phyloP scores from a whole-genome alignment of 2,888 invertebrate genomes.

The Drosophila phalerata region DNA sequence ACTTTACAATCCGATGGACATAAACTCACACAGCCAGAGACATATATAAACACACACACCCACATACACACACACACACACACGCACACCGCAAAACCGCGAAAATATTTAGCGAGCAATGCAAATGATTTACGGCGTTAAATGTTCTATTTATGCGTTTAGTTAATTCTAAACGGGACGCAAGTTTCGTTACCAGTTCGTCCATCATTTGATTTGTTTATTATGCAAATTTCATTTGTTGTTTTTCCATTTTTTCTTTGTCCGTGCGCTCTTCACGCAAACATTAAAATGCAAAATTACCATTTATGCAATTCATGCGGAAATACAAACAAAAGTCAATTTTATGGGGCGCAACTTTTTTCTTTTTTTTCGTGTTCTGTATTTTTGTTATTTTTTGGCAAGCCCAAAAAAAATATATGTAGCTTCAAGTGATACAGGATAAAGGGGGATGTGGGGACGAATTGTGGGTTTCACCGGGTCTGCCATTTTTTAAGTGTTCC shows the following conservation, averaged over 20 bases:
- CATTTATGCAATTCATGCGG: constrained; percentile 82
- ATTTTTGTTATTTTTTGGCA: constrained; percentile 38
- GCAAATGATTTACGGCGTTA: constrained; percentile 78
- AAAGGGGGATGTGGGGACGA: background rate
- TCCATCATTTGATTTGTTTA: constrained; percentile 76
- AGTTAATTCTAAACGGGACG: constrained; percentile 64
- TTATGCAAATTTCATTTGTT: constrained; percentile 74
- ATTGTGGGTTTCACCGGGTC: constrained; percentile 17
- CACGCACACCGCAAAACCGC: constrained; percentile 37
- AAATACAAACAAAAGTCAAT: constrained; percentile 82
- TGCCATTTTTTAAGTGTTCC: constrained; percentile 77
- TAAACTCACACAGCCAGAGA: constrained; percentile 1
- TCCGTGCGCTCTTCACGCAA: constrained; percentile 48
- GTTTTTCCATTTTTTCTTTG: constrained; percentile 33
- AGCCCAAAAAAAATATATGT: constrained; percentile 12
- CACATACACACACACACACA: background rate
- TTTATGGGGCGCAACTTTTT: constrained; percentile 64
- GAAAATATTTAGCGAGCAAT: constrained; percentile 68
- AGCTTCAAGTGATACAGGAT: constrained; percentile 1
- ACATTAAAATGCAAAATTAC: constrained; percentile 82
- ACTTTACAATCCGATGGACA: constrained; percentile 23
- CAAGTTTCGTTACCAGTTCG: constrained; percentile 40
- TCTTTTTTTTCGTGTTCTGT: constrained; percentile 19
- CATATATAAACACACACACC: background rate
- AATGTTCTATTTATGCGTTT: constrained; percentile 80